phyloP scores from a whole-genome alignment of 1,140 invertebrate species.

The Aphis craccivora region DNA sequence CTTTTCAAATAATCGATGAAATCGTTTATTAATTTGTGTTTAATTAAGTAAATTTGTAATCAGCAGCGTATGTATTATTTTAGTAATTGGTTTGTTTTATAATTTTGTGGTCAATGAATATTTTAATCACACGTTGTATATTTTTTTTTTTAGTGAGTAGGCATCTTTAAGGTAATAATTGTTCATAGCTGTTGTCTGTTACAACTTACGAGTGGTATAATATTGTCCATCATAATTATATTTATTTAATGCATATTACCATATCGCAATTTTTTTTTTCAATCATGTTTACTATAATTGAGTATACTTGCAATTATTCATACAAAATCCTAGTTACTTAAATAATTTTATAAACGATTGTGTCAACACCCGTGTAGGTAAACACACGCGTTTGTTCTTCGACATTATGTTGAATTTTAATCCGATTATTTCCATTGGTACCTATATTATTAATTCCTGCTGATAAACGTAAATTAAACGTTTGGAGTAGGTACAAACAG shows the following conservation, averaged over 20 bases:
- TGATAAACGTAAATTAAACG: conserved; percentile 3
- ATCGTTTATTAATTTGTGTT: neutral
- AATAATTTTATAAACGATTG: neutral
- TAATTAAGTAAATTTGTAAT: neutral
- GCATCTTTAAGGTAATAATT: neutral
- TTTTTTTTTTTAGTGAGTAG: neutral
- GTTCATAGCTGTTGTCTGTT: neutral
- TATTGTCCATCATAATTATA: neutral
- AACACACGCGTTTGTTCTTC: neutral
- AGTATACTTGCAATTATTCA: neutral
- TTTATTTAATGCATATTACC: neutral
- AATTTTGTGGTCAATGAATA: neutral
- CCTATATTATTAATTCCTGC: neutral
- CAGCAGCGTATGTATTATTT: neutral
- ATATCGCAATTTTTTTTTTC: neutral
- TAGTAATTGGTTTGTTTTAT: neutral
- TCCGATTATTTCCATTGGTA: conserved; percentile 17
- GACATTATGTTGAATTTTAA: neutral
- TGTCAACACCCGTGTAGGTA: neutral
- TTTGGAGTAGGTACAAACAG: neutral
- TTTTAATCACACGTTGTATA: neutral
- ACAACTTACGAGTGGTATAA: neutral
- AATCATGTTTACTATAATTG: neutral
- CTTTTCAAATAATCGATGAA: neutral
- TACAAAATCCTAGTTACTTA: neutral